Evolutionary conservation across 2,113 vertebrate genomes (phyloP), one percentile per base, ranked within the genome.

Genomic region (Hemichromis elongatus): DNA sequence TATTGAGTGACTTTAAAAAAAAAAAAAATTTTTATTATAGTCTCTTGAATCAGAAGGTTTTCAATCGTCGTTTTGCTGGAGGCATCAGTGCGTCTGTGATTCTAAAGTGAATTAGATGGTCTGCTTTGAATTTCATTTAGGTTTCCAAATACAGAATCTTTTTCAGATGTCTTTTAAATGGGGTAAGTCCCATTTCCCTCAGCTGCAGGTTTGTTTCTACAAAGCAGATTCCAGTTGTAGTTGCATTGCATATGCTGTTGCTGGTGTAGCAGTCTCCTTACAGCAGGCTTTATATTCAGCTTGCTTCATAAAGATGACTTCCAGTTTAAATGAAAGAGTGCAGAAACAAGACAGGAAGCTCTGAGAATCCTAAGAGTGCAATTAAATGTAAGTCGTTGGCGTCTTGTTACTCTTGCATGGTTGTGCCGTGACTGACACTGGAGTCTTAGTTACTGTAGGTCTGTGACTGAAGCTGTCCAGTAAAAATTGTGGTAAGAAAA

Each of bases 381-480:
- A 26, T 24, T 14, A 45, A 70, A 24, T 7, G 37, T 7, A 70
- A 45, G 37, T 70, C 1, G 0, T 4, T 68, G 7, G 4, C 0
- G 0, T 40, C 3, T 68, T 68, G 37, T 42, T 68, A 35, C 30
- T 4, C 18, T 61, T n/a, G 18, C 30, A n/a, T 61, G 5, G 35
- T 35, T 61, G 57, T 61, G 57, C 35, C 14, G 33, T 66, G 33
- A 10, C 37, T 40, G 37, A 66, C 19, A 66, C 1, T 40, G 61
- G 3, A 24, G 14, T 5, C 61, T 0, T 66, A 21, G 33, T 63
- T 21, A 5, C 57, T 61, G 57, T 61, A 63, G 12, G 35, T 40
- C 2, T 40, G 33, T 66, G 11, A 40, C 0, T 66, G n/a, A 66
- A 21, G 35, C 35, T 68, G 7, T 12, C 35, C 6, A 68, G 33